phyloP scores from a whole-genome alignment of 1,140 invertebrate genomes.

The Stegodyphus mimosarum region DNA sequence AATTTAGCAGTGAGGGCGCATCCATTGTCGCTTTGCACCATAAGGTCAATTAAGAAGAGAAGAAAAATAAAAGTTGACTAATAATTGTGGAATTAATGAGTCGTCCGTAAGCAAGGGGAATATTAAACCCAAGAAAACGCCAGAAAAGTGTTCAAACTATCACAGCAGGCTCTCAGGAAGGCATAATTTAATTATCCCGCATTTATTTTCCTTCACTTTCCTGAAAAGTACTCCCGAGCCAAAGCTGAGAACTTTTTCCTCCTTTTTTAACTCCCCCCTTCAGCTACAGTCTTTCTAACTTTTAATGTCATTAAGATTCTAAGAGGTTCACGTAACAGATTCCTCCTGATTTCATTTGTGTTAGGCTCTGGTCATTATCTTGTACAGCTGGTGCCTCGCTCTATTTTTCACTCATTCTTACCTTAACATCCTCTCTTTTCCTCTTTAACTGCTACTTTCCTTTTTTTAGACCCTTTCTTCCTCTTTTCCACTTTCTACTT shows the following conservation, averaged over 20 bases:
- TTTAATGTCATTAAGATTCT: conserved; percentile 57
- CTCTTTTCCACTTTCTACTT: conserved; percentile 3
- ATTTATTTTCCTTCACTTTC: conserved; percentile 49
- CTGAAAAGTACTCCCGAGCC: conserved; percentile 22
- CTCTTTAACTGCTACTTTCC: background rate
- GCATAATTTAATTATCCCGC: conserved; percentile 49
- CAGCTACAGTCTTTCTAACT: conserved; percentile 23
- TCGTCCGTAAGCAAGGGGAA: conserved; percentile 42
- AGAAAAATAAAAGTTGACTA: conserved; percentile 46
- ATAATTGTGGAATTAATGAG: conserved; percentile 57
- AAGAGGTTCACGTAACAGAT: conserved; percentile 45
- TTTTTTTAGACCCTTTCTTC: conserved; percentile 7
- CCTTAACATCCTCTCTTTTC: background rate
- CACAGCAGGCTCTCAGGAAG: conserved; percentile 22
- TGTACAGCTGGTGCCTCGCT: conserved; percentile 30
- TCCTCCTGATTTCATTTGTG: conserved; percentile 51
- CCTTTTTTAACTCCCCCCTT: conserved; percentile 22
- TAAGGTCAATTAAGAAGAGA: conserved; percentile 47
- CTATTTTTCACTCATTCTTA: conserved; percentile 9
- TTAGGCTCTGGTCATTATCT: conserved; percentile 42
- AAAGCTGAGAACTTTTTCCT: conserved; percentile 13
- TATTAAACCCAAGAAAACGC: conserved; percentile 31
- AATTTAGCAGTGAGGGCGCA: background rate
- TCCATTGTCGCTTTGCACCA: conserved; percentile 24
- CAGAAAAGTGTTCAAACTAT: conserved; percentile 38